These are phyloP conservation scores for Pseudococcus jackbeardsleyi DNA, from an alignment of 2,888 invertebrate genomes.

Conservation along the genomic window DNA sequence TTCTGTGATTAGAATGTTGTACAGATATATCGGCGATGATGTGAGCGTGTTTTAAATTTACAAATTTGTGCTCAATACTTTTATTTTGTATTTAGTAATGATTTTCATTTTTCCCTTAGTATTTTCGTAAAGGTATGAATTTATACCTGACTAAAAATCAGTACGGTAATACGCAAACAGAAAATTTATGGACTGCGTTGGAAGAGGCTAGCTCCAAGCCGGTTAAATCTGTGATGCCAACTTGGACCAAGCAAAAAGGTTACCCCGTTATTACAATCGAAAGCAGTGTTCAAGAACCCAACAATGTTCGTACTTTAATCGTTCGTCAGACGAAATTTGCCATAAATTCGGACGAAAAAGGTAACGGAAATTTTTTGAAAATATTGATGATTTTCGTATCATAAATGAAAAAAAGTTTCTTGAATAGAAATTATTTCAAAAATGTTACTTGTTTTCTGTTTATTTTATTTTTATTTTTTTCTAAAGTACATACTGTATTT, in stretches of 20 bases:
- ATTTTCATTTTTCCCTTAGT: constrained; percentile 70
- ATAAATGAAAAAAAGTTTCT: too few species aligned
- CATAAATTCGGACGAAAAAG: constrained; percentile 74
- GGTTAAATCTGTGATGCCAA: constrained; percentile 91
- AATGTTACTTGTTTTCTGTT: too few species aligned
- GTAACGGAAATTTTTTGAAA: neutral
- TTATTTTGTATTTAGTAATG: too few species aligned
- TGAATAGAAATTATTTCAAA: too few species aligned
- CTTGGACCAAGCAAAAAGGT: constrained; percentile 97
- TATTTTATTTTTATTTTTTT: too few species aligned
- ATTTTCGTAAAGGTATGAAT: constrained; percentile 94
- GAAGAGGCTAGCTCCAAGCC: constrained; percentile 91
- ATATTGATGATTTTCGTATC: too few species aligned
- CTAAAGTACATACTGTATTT: neutral
- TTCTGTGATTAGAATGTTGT: constrained; percentile 94
- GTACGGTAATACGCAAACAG: constrained; percentile 92
- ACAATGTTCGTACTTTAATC: constrained; percentile 78
- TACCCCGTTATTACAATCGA: constrained; percentile 84
- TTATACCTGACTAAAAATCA: constrained; percentile 86
- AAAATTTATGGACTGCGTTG: constrained; percentile 92
- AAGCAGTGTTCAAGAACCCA: constrained; percentile 72
- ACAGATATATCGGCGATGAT: constrained; percentile 91
- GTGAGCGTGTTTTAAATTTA: constrained; percentile 68
- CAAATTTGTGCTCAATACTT: too few species aligned
- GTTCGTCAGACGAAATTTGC: constrained; percentile 88